phyloP scores from a whole-genome alignment of 2,113 vertebrate species.

The Marmota flaviventris region DNA sequence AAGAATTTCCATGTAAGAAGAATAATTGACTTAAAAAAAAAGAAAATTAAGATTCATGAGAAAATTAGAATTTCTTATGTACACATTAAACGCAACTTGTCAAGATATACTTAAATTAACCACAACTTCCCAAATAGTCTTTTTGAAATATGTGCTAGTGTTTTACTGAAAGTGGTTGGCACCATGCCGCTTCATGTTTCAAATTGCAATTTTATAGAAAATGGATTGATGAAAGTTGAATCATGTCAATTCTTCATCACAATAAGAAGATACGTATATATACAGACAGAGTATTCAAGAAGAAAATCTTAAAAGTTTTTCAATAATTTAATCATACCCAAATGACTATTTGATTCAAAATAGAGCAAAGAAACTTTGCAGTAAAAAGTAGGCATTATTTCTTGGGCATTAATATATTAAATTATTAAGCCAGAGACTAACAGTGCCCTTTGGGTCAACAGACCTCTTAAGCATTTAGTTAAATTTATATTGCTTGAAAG shows the following conservation, averaged over 20 bases:
- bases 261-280: neutral
- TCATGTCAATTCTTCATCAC: neutral
- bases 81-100: neutral
- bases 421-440: constrained; percentile 70
- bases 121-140: neutral
- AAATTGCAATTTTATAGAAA: neutral
- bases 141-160: neutral
- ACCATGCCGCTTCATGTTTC: neutral
- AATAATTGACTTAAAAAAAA: neutral
- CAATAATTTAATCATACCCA: neutral
- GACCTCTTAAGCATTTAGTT: constrained; percentile 80
- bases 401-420: constrained; percentile 72
- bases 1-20: neutral
- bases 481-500: constrained; percentile 80
- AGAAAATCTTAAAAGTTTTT: neutral
- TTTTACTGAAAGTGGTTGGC: neutral
- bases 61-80: constrained; percentile 21
- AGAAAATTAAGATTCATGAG: neutral
- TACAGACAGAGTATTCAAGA: neutral
- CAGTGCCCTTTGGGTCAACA: constrained; percentile 74
- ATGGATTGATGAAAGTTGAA: neutral
- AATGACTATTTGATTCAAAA: constrained; percentile 25
- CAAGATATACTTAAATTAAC: neutral
- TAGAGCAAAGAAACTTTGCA: constrained; percentile 48
- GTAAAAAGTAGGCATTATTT: constrained; percentile 63